Conservation (phyloP, 2,888 invertebrate genomes). For the Andrena bicolor region DNA sequence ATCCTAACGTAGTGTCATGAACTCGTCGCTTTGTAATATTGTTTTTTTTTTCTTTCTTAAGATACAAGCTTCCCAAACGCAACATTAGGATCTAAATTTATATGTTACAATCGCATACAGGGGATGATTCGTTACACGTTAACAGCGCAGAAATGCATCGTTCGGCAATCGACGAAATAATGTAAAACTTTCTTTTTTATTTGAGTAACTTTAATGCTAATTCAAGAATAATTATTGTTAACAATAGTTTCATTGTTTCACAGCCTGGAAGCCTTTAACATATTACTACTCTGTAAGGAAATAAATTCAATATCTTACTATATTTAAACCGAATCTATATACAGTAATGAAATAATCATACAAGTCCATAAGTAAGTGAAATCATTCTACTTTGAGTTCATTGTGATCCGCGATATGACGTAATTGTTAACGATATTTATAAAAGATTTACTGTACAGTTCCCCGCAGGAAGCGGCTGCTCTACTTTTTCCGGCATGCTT, state of each 20-base stretch:
- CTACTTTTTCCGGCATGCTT: conserved; percentile 19
- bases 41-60: neutral
- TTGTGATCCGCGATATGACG: conserved; percentile 37
- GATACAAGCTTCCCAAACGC: conserved; percentile 75
- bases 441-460: conserved; percentile 54
- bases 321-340: conserved; percentile 66
- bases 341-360: conserved; percentile 62
- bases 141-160: conserved; percentile 52
- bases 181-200: conserved; percentile 42
- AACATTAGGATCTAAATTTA: conserved; percentile 60
- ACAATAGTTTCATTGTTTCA: conserved; percentile 70
- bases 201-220: conserved; percentile 57
- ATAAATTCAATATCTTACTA: conserved; percentile 56
- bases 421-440: conserved; percentile 57
- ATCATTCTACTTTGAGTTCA: conserved; percentile 45
- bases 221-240: conserved; percentile 64
- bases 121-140: conserved; percentile 30
- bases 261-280: conserved; percentile 73
- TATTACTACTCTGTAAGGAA: conserved; percentile 59
- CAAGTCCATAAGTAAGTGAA: conserved; percentile 37
- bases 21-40: conserved; percentile 35
- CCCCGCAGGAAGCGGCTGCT: conserved; percentile 30
- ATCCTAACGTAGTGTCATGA: conserved; percentile 64
- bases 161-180: conserved; percentile 47
- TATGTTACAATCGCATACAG: conserved; percentile 19